phyloP scores from a whole-genome alignment of 35 echinoderm and acorn worm genomes.

The Chiridota heheva region DNA sequence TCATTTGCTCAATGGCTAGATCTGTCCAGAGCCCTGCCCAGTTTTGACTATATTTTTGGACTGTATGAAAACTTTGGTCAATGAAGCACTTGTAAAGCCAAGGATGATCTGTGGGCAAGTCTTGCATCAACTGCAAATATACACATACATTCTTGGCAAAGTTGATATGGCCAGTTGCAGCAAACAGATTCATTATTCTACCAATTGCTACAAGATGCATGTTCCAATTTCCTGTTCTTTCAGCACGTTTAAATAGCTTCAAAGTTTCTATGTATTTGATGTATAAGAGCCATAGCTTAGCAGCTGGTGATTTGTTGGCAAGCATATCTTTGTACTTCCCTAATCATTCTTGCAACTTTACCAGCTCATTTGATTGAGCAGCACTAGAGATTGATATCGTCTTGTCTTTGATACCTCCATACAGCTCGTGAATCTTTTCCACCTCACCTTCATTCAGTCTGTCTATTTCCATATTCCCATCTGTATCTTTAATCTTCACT shows the following conservation, averaged over 20 bases:
- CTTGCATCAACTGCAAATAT: conserved; percentile 46
- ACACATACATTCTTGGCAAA: conserved; percentile 43
- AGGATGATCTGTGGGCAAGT: conserved; percentile 27
- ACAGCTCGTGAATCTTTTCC: conserved; percentile 36
- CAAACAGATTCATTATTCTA: conserved; percentile 34
- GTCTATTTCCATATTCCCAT: not conserved
- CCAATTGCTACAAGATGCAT: conserved; percentile 30
- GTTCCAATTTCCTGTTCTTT: conserved; percentile 41
- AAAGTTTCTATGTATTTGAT: conserved; percentile 19
- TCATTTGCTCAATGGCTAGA: conserved; percentile 2
- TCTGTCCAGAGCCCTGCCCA: conserved; percentile 1
- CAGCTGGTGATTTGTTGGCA: conserved; percentile 4
- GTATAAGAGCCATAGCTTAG: conserved; percentile 21
- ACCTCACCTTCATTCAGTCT: conserved; percentile 13
- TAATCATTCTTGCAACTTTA: conserved; percentile 20
- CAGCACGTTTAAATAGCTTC: conserved; percentile 16
- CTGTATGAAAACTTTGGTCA: conserved; percentile 10
- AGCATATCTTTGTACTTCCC: not conserved
- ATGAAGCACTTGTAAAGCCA: conserved; percentile 13
- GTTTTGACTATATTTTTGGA: not conserved
- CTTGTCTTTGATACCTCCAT: conserved; percentile 21
- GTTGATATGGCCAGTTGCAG: conserved; percentile 52
- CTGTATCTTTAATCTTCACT: no score
- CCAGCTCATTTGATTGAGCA: conserved; percentile 37
- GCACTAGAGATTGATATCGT: not conserved